Evolutionary conservation across 2,888 invertebrate genomes (phyloP).

Genomic region (Tenthredo amoena): DNA sequence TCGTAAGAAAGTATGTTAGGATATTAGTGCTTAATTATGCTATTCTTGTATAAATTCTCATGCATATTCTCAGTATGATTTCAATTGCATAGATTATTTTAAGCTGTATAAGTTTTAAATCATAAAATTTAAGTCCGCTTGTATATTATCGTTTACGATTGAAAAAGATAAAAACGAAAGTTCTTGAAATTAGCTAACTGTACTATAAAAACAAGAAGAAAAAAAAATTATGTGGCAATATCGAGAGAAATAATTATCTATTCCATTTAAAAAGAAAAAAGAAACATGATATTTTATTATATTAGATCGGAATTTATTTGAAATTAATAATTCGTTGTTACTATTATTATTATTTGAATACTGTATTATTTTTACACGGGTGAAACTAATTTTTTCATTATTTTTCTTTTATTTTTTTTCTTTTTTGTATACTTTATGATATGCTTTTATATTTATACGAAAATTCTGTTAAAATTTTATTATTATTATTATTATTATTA

Average conservation of each 20-base stretch:
- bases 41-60: constrained; percentile 11
- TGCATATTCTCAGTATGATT: not conserved
- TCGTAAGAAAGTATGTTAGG: constrained; percentile 37
- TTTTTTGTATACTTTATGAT: constrained; percentile 52
- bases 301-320: constrained; percentile 42
- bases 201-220: not conserved
- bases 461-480: constrained; percentile 14
- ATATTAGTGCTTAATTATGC: constrained; percentile 29
- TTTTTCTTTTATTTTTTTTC: not conserved
- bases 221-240: constrained; percentile 53
- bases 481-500: constrained; percentile 31
- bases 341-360: constrained; percentile 31
- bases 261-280: constrained; percentile 14
- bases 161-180: not conserved
- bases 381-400: not conserved
- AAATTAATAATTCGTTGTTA: constrained; percentile 29
- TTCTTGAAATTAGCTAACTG: not conserved
- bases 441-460: constrained; percentile 34
- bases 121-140: not conserved
- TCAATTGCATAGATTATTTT: constrained; percentile 28
- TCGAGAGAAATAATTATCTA: constrained; percentile 43
- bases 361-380: constrained; percentile 1
- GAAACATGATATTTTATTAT: constrained; percentile 35
- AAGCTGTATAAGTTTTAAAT: not conserved
- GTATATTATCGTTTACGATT: not conserved